Base-by-base conservation (phyloP, 1,140 invertebrate genomes). In the Apis florea region DNA sequence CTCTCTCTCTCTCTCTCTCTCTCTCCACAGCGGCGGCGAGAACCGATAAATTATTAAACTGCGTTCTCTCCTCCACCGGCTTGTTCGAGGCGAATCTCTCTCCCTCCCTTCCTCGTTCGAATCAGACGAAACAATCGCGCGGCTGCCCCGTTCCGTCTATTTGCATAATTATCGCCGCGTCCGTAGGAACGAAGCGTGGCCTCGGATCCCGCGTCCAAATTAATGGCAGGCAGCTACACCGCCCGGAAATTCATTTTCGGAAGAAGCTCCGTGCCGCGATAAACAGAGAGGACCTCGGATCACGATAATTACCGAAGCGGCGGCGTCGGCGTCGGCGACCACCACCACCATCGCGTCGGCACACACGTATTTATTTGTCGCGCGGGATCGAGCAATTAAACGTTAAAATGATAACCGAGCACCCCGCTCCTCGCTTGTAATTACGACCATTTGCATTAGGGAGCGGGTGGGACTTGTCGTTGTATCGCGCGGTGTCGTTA, bases 241-340 rank as follows among this genome's bases (percentile, higher is more conserved):
- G 58, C 51, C 68, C 78, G 63, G 63, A 67, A 74, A 75, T 81
- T 75, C 79, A 81, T 81, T 81, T 81, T 81, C 79, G 79, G 79
- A 81, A 81, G 79, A 81, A 81, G 79, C 72, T 67, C 31, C 17
- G 54, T 0, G 51, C 19, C 47, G 71, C 71, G 71, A 81, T 67
- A 81, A 75, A 81, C 79, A 75, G 31, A 75, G 31, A 40, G 79
- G 51, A 17, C 61, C 51, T 12, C 53, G 79, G 79, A 56, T 67
- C 71, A 54, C 47, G 79, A 81, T 81, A 81, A 81, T 81, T 81
- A 75, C 79, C 71, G 31, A 13, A 19, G 6, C 31, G n/a, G n/a
- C n/a, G n/a, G n/a, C n/a, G n/a, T n/a, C n/a, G n/a, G n/a, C n/a
- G n/a, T n/a, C n/a, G n/a, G n/a, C n/a, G n/a, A n/a, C 15, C 51